Evolutionary conservation across 1,140 invertebrate species (phyloP), one percentile per base, ranked within the genome.

Genomic region (Lordiphosa collinella): DNA sequence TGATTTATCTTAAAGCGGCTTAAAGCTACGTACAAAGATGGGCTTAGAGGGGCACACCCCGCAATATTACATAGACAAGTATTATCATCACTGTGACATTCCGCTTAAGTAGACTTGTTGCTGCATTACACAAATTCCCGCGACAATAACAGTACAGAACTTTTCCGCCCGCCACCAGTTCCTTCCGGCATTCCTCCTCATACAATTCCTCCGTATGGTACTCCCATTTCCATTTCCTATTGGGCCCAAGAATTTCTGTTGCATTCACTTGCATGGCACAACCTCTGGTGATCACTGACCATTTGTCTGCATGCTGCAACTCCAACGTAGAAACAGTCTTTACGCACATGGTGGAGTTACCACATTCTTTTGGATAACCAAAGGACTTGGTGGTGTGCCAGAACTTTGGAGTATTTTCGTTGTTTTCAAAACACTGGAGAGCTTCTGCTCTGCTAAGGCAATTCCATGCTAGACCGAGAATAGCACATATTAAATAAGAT

Each of bases 341-440:
- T 0, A 18, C 8, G 34, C 73, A 78, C 74, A 78, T 79, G 3
- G 67, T 78, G 0, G 73, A 78, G 11, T 67, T 55, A 5, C 40
- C 37, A n/a, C 73, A 78, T 10, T 44, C 31, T 3, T 36, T 22
- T 22, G 25, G 48, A 11, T 14, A 32, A 9, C 70, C 40, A 0
- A 38, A 7, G 1, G 53, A 14, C 16, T 67, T 47, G 4, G 5
- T 9, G 0, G 52, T 5, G 0, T 52, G 3, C 0, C 62, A 55
- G 53, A 74, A 78, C 5, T 34, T 9, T 5, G 25, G 41, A 5
- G 40, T 9, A 8, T 2, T 6, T 0, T 62, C 50, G 5, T 0
- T 16, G 50, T 68, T 73, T 14, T 50, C 4, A 34, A 36, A 76
- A 22, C 72, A 76, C 11, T 60, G 7, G 25, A 29, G 25, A 8